Evolutionary conservation across 1,140 invertebrate species (phyloP), one percentile per base, ranked within the genome.

Genomic region (Papilio aristodemus): DNA sequence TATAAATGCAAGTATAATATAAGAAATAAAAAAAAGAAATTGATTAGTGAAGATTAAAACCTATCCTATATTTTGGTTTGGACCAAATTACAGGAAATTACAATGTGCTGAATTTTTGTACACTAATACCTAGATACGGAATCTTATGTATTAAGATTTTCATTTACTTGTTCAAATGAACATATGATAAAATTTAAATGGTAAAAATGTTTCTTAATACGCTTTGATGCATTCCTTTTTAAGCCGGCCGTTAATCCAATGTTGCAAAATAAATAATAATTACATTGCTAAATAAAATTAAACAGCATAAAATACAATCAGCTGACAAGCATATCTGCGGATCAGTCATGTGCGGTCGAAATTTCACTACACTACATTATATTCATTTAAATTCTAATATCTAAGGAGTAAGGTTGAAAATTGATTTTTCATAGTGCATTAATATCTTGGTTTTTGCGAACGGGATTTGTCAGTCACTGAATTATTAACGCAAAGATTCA

Each of bases 391-490:
- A 5, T 22, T n/a, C 38, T 77, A 77, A 50, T 27, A 4, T 36
- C 4, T 58, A 13, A 0, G 0, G 0, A 25, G 64, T 71, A 77
- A 71, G 39, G 43, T 68, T 50, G 17, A 57, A 59, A 41, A 37
- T 50, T 43, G 4, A 17, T 19, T 62, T 36, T 13, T 43, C 9
- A 25, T 10, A 17, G 19, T 54, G 46, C 22, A 58, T 43, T 71
- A 37, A 37, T 2, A 43, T 32, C 32, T 66, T 66, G 1, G 62
- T 71, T 58, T 59, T 72, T 62, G 63, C 43, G 39, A 71, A 77
- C 74, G 71, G 83, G 79, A 82, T 86, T 86, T 85, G 83, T 85
- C 83, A 85, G 76, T 78, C 73, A 75, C 62, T 76, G 75, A 77
- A 77, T 81, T 83, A 79, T 79, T 70, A 76, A 71, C 67, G 75